phyloP scores from a whole-genome alignment of 2,797 vertebrate species.

The Carcharodon carcharias region DNA sequence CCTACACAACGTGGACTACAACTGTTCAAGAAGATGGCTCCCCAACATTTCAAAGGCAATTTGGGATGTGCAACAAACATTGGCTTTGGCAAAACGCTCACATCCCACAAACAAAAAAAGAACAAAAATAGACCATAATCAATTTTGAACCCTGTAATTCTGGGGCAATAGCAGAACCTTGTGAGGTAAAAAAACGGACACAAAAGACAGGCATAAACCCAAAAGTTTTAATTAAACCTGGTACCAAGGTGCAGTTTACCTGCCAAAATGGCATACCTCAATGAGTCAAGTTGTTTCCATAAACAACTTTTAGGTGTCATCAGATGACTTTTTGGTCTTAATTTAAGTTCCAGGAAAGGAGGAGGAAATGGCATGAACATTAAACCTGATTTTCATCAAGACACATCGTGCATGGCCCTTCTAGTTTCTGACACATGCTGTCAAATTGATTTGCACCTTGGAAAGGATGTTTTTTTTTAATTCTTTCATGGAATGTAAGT shows the following conservation, averaged over 20 bases:
- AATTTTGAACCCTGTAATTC: neutral
- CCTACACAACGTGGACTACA: too few relatives aligned
- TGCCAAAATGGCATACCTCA: neutral
- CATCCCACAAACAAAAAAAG: too few relatives aligned
- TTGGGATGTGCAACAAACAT: too few relatives aligned
- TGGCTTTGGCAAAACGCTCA: too few relatives aligned
- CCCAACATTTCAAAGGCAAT: too few relatives aligned
- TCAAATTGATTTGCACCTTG: neutral
- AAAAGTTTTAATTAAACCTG: neutral
- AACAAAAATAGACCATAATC: neutral
- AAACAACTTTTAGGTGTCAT: neutral
- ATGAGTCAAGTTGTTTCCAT: neutral
- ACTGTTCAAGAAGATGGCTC: too few relatives aligned
- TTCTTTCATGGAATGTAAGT: too few relatives aligned
- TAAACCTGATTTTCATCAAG: neutral
- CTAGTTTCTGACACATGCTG: neutral
- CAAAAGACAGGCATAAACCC: neutral
- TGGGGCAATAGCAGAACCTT: neutral
- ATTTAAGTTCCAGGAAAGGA: neutral
- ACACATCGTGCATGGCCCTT: neutral
- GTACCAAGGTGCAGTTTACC: neutral
- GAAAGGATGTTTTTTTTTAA: neutral
- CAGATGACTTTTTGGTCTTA: neutral
- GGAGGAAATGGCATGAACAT: neutral
- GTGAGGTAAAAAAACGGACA: neutral